phyloP scores from a whole-genome alignment of 2,888 invertebrate species.

The Ferrisia virgata region DNA sequence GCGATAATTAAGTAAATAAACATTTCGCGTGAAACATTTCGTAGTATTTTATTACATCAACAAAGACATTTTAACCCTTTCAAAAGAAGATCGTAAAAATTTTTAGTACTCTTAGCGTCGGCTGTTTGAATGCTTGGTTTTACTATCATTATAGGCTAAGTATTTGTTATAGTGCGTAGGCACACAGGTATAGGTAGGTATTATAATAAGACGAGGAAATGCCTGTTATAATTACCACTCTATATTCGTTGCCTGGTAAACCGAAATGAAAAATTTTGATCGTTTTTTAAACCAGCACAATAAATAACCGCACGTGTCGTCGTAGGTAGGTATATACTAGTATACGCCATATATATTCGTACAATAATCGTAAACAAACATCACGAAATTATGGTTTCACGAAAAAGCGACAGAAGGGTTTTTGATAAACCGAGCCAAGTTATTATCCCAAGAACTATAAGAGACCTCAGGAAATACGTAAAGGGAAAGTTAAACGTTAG shows the following conservation, averaged over 20 bases:
- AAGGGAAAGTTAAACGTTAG: constrained; percentile 3
- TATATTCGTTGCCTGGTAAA: not conserved
- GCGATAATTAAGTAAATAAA: constrained; percentile 6
- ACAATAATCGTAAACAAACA: constrained; percentile 5
- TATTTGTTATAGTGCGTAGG: not conserved
- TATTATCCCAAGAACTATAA: not conserved
- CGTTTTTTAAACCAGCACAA: not conserved
- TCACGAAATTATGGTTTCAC: constrained; percentile 7
- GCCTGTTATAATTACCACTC: too few species aligned
- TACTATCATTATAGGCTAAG: not conserved
- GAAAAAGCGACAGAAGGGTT: not conserved
- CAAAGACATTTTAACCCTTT: not conserved
- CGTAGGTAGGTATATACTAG: too few species aligned
- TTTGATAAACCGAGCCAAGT: constrained; percentile 5
- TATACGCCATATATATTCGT: not conserved
- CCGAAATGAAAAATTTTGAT: not conserved
- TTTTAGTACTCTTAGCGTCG: not conserved
- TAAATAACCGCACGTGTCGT: not conserved
- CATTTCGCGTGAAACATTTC: not conserved
- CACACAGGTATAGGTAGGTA: too few species aligned
- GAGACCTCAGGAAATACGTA: not conserved
- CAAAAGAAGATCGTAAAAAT: not conserved
- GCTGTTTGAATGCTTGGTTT: not conserved
- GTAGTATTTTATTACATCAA: not conserved
- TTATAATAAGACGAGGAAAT: too few species aligned